Percentiles rank a stretch among this genome's conserved stretches.
These are phyloP conservation scores for Hydrozoanthus tunicans DNA, from an alignment of 64 coral and sea anemone genomes.

Conservation along the genomic window DNA sequence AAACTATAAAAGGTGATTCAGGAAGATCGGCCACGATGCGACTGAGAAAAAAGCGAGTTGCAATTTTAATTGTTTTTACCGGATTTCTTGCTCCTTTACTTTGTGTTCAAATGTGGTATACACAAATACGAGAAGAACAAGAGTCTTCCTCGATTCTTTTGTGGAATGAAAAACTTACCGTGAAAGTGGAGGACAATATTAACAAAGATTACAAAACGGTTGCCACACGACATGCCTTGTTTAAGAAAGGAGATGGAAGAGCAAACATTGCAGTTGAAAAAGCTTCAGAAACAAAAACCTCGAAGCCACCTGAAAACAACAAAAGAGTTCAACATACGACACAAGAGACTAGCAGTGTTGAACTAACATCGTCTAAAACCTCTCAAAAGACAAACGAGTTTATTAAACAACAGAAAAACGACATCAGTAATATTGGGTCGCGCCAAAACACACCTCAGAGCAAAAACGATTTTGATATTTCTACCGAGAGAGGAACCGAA, in stretches of 20 bases:
- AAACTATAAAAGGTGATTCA: background rate
- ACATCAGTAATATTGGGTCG: too few species aligned
- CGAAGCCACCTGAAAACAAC: constrained; percentile 14
- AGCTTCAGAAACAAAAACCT: background rate
- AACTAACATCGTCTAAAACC: background rate
- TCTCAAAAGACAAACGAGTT: background rate
- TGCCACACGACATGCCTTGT: background rate
- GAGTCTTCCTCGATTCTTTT: background rate
- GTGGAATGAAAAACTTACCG: background rate
- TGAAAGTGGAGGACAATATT: background rate
- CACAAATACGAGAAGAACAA: background rate
- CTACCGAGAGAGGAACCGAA: background rate
- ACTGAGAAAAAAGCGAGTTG: constrained; percentile 28
- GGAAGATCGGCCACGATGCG: background rate
- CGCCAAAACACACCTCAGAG: background rate
- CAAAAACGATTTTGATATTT: background rate
- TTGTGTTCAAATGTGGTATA: constrained; percentile 3
- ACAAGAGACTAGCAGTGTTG: background rate
- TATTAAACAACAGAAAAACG: background rate
- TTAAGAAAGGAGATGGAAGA: background rate
- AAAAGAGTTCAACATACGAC: background rate
- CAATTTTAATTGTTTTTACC: background rate
- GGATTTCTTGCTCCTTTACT: constrained; percentile 1
- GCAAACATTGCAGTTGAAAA: background rate
- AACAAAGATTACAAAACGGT: constrained; percentile 4